These are phyloP conservation scores for Phalanger gymnotis DNA, from an alignment of 2,797 vertebrate genomes.

Conservation along the genomic window DNA sequence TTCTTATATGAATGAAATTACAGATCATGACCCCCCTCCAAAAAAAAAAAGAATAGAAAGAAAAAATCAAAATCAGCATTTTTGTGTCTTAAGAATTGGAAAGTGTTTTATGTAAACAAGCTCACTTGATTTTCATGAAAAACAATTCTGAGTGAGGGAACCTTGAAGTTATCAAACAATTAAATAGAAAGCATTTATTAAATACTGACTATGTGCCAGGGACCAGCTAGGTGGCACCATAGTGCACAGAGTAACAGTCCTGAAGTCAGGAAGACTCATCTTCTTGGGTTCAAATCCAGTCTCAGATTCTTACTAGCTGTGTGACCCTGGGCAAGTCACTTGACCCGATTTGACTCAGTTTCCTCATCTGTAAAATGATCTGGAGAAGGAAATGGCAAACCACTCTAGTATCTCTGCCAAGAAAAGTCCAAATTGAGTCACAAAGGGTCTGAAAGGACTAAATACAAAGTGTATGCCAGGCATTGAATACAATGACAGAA, in stretches of 20 bases:
- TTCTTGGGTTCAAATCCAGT: neutral
- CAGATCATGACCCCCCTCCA: neutral
- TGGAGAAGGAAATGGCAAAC: neutral
- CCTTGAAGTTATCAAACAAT: neutral
- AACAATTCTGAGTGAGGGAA: neutral
- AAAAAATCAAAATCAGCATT: neutral
- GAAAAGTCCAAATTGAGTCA: neutral
- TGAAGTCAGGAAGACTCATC: neutral
- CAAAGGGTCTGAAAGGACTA: neutral
- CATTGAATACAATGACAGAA: neutral
- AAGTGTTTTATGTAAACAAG: neutral
- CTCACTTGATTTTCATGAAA: neutral
- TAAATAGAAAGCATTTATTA: neutral
- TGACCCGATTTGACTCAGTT: neutral
- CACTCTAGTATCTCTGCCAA: neutral
- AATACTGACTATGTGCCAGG: neutral
- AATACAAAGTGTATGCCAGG: neutral
- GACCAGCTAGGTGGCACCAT: neutral
- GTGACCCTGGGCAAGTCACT: neutral
- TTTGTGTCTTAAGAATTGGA: neutral
- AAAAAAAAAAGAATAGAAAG: neutral
- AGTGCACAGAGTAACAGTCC: neutral
- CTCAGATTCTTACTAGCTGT: neutral
- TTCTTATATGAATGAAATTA: neutral
- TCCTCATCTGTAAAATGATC: neutral